Evolutionary conservation across 2,888 invertebrate species (phyloP).

Genomic region (Anagyrus pseudococci): DNA sequence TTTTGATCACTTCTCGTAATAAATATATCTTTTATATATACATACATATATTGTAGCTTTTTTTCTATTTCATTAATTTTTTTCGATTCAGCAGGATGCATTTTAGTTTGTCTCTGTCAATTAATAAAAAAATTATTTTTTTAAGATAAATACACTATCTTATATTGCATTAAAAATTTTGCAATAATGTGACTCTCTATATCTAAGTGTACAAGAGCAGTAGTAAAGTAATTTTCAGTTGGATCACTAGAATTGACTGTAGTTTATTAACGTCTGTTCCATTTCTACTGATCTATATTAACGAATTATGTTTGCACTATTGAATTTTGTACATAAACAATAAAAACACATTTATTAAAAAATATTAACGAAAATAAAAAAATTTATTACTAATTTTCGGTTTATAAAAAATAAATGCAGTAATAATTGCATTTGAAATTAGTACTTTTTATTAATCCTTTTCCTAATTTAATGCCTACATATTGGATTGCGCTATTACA

Average conservation of each 20-base stretch:
- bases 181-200: background rate
- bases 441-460: conserved; percentile 27
- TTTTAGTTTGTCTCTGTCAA: no score
- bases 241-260: background rate
- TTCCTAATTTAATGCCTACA: background rate
- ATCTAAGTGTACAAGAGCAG: conserved; percentile 5
- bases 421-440: conserved; percentile 21
- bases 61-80: conserved; percentile 4
- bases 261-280: conserved; percentile 25
- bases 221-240: conserved; percentile 6
- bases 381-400: conserved; percentile 31
- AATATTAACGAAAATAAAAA: conserved; percentile 11
- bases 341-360: conserved; percentile 18
- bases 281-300: conserved; percentile 25
- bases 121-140: no score
- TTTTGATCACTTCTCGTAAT: conserved; percentile 30
- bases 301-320: conserved; percentile 21
- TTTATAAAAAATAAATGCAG: conserved; percentile 34
- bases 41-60: conserved; percentile 6
- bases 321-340: conserved; percentile 25
- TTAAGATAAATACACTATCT: no score
- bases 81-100: background rate
- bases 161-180: no score
- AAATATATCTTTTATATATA: conserved; percentile 33
- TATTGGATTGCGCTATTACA: no score